A percentile compares a stretch with the other conserved stretches of the same genome.
These are phyloP conservation scores for Rhinogobio ventralis DNA, from an alignment of 2,797 vertebrate species.

Conservation along the genomic window DNA sequence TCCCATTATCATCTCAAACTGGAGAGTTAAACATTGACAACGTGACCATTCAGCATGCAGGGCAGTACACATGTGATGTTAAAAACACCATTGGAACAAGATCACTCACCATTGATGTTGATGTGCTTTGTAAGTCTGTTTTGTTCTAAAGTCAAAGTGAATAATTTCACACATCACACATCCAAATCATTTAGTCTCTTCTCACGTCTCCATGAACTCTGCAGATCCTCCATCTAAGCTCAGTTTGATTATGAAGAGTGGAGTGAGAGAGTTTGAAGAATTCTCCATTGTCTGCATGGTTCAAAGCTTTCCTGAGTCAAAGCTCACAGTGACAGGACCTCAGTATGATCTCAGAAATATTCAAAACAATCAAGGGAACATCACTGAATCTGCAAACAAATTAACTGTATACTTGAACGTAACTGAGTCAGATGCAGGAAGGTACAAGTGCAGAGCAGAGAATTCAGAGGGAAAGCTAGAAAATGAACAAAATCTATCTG, in stretches of 20 bases:
- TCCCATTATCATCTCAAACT: rapidly evolving
- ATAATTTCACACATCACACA: not conserved
- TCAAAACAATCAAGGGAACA: not conserved
- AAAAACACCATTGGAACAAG: constrained; percentile 55
- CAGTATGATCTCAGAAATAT: not conserved
- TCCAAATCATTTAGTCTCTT: not conserved
- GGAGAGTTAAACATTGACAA: rapidly evolving
- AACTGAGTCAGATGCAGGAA: constrained; percentile 4
- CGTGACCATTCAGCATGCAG: constrained; percentile 58
- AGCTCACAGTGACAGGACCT: not conserved
- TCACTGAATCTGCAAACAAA: not conserved
- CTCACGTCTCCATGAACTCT: not conserved
- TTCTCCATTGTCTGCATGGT: constrained; percentile 37
- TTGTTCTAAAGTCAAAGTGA: not conserved
- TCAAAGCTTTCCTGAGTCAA: not conserved
- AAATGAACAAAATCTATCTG: not conserved
- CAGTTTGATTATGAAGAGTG: constrained; percentile 5
- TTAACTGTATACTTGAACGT: not conserved
- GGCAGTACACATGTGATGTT: constrained; percentile 65
- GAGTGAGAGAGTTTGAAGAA: constrained; percentile 2
- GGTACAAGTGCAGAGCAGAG: constrained; percentile 7
- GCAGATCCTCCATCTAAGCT: constrained; percentile 27
- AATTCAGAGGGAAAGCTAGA: constrained; percentile 19
- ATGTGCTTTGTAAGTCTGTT: constrained; percentile 73
- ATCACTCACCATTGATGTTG: not conserved